phyloP scores from a whole-genome alignment of 92 coral and sea anemone genomes.

The Phenganax stokvisi region DNA sequence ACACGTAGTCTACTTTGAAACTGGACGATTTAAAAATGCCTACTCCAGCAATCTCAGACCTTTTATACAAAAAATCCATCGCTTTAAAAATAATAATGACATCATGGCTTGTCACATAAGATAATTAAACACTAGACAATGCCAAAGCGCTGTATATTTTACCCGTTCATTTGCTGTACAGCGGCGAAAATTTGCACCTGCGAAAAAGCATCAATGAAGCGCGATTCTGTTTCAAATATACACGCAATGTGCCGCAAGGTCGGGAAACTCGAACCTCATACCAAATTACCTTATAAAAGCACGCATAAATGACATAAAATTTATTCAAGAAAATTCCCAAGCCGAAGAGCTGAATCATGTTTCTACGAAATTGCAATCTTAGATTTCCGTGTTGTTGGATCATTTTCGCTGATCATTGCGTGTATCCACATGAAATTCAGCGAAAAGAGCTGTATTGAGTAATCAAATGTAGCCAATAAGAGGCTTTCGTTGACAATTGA shows the following conservation, averaged over 20 bases:
- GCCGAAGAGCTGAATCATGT: background rate
- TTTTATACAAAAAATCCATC: background rate
- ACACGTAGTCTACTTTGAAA: too few relatives aligned
- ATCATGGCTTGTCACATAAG: background rate
- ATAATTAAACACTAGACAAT: background rate
- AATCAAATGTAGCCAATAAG: conserved; percentile 3
- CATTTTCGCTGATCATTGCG: background rate
- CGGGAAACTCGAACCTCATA: background rate
- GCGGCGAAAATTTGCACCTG: conserved; percentile 16
- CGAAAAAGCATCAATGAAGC: background rate
- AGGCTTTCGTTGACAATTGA: background rate
- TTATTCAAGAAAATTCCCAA: background rate
- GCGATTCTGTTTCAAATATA: background rate
- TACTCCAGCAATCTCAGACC: background rate
- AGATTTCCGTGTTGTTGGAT: background rate
- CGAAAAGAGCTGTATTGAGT: conserved; percentile 4
- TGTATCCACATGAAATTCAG: background rate
- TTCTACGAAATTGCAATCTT: background rate
- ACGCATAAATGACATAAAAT: background rate
- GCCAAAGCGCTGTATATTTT: background rate
- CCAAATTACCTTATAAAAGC: too few relatives aligned
- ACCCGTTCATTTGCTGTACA: background rate
- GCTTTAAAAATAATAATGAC: background rate
- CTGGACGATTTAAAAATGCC: background rate
- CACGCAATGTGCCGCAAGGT: conserved; percentile 5